phyloP scores from a whole-genome alignment of 2,888 invertebrate genomes.

The Gari tellinella region DNA sequence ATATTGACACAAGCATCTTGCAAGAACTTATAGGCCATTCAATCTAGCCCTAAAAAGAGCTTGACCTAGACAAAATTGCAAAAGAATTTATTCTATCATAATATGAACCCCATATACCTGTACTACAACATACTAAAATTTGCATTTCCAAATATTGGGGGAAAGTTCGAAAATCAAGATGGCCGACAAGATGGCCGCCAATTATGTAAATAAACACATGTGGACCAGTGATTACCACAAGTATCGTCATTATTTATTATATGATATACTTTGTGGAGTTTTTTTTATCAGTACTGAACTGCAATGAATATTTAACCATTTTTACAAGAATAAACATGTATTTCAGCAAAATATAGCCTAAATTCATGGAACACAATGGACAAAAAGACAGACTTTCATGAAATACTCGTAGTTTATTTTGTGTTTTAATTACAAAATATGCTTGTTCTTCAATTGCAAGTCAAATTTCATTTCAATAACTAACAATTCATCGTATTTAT shows the following conservation, averaged over 20 bases:
- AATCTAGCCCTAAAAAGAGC: not conserved
- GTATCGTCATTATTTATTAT: not conserved
- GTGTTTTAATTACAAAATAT: not conserved
- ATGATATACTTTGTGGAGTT: not conserved
- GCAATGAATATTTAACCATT: not conserved
- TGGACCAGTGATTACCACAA: not conserved
- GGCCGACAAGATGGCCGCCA: not conserved
- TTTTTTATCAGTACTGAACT: not conserved
- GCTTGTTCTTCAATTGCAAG: not conserved
- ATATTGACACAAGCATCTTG: too few relatives aligned
- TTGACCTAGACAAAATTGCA: not conserved
- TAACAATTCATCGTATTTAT: too few relatives aligned
- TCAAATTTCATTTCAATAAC: not conserved
- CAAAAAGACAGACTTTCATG: not conserved
- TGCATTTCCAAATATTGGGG: not conserved
- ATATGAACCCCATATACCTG: not conserved
- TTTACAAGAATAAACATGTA: not conserved
- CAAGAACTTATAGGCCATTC: conserved; percentile 1
- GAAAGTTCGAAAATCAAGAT: not conserved
- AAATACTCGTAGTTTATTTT: not conserved
- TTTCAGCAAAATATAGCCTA: not conserved
- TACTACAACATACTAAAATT: not conserved
- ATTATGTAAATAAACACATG: not conserved
- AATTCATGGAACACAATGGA: not conserved
- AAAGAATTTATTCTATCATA: not conserved